Evolutionary conservation across 1,140 invertebrate species (phyloP).

Genomic region (Nasonia vitripennis): DNA sequence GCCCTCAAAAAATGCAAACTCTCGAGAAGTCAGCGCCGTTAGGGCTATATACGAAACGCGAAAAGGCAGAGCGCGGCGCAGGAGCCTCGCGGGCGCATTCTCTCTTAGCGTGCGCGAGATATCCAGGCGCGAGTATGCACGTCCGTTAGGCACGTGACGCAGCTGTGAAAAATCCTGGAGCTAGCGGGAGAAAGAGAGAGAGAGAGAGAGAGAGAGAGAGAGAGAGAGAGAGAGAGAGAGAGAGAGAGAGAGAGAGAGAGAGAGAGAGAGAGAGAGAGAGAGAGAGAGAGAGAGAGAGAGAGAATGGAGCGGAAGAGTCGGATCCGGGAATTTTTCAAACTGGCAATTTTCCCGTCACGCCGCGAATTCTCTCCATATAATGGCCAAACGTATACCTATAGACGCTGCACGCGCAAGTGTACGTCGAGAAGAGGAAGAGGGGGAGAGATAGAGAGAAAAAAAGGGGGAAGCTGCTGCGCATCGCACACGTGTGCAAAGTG

Average conservation of each 20-base stretch:
- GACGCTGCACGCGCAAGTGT: too few species aligned
- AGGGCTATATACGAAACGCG: not conserved
- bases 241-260: not conserved
- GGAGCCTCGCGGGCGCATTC: not conserved
- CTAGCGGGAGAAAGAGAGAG: not conserved
- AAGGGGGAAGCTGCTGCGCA: not conserved
- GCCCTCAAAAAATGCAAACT: not conserved
- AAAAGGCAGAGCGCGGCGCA: not conserved
- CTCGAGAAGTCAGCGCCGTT: not conserved
- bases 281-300: not conserved
- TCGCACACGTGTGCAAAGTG: not conserved
- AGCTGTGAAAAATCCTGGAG: not conserved
- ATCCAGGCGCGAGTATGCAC: not conserved
- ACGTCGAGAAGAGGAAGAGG: too few species aligned
- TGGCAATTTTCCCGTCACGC: constrained; percentile 28
- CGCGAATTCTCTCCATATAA: constrained; percentile 9
- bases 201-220: too few species aligned
- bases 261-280: too few species aligned
- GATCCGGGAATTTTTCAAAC: constrained; percentile 23
- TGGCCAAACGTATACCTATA: not conserved
- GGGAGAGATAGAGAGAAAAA: not conserved
- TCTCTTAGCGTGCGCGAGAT: not conserved
- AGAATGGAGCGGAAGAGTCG: not conserved
- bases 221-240: not conserved
- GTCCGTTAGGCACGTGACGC: not conserved